Evolutionary conservation across 2,113 vertebrate genomes (phyloP).

Genomic region (Cygnus buccinator): DNA sequence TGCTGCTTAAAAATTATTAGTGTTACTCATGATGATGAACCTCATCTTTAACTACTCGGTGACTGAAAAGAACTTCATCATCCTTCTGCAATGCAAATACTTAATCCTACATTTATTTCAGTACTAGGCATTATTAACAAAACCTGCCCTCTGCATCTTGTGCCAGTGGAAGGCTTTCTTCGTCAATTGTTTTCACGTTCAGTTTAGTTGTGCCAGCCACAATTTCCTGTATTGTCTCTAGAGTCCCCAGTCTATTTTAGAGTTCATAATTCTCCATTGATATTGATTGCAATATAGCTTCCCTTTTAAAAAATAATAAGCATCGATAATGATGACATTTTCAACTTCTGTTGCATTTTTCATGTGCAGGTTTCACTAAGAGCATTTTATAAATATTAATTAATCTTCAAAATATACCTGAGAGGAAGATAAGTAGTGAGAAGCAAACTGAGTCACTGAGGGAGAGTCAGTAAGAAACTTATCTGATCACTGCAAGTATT

Average conservation of each 20-base stretch:
- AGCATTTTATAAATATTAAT: slow-evolving; percentile 33
- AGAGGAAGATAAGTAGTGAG: slow-evolving; percentile 12
- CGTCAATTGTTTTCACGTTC: background rate
- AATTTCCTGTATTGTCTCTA: background rate
- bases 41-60: slow-evolving; percentile 1
- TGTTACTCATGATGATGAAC: background rate
- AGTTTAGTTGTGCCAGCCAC: background rate
- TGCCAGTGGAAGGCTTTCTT: background rate
- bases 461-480: background rate
- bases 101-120: background rate
- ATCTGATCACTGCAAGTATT: slow-evolving; percentile 28
- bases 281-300: slow-evolving; percentile 5
- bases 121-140: background rate
- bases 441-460: background rate
- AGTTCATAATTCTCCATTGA: background rate
- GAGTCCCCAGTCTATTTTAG: background rate
- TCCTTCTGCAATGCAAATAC: background rate
- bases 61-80: background rate
- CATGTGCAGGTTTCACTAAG: background rate
- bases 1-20: background rate
- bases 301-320: slow-evolving; percentile 5
- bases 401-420: slow-evolving; percentile 7
- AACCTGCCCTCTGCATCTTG: background rate
- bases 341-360: slow-evolving; percentile 32
- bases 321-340: background rate